These are phyloP conservation scores for Callopanchax toddi DNA, from an alignment of 2,113 vertebrate species.

Conservation along the genomic window DNA sequence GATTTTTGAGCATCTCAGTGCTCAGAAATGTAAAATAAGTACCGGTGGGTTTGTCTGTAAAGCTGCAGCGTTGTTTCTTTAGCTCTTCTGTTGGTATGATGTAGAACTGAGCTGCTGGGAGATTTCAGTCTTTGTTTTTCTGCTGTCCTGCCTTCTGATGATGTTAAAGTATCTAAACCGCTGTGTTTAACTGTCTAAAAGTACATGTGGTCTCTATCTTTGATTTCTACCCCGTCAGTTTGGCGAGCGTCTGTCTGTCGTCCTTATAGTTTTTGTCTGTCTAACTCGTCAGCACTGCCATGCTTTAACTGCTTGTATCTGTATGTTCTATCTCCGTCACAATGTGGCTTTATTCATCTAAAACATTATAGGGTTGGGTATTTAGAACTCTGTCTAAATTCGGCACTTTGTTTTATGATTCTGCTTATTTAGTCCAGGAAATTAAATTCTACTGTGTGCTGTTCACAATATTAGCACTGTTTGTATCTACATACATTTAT, in stretches of 20 bases:
- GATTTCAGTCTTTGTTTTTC: no score
- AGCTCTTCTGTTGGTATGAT: no score
- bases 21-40: no score
- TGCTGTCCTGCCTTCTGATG: constrained; percentile 16
- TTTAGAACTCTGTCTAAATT: constrained; percentile 2
- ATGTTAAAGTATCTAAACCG: neutral
- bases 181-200: neutral
- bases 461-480: neutral
- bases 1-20: no score
- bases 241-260: constrained; percentile 22
- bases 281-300: neutral
- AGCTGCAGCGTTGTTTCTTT: no score
- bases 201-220: constrained; percentile 7
- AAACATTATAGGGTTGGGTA: neutral
- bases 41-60: no score
- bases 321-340: constrained; percentile 18
- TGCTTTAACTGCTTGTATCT: constrained; percentile 25
- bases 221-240: constrained; percentile 9
- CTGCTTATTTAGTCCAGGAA: constrained; percentile 25
- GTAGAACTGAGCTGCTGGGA: no score
- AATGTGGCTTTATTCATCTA: constrained; percentile 9
- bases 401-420: constrained; percentile 17
- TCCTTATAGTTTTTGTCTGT: constrained; percentile 12
- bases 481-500: no score
- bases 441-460: neutral